These are phyloP conservation scores for Turritopsis rubra DNA, from an alignment of 30 jellyfish, hydroid and myxozoan genomes.

Conservation along the genomic window DNA sequence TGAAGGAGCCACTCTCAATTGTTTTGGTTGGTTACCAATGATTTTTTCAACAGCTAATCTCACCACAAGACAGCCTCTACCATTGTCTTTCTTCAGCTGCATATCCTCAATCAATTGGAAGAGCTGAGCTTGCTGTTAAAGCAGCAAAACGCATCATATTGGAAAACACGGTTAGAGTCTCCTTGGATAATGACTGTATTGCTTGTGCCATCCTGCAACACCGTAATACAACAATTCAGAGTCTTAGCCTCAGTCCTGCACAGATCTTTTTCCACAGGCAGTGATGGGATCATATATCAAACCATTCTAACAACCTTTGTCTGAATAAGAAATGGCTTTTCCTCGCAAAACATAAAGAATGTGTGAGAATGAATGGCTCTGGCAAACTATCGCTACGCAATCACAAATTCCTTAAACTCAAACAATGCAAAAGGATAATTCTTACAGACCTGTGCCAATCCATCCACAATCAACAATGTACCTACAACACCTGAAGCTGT, in stretches of 20 bases:
- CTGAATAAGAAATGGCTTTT: slow-evolving; percentile 10
- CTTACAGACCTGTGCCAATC: too few species aligned
- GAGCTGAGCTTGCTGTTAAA: neutral
- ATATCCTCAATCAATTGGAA: neutral
- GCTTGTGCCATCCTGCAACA: slow-evolving; percentile 18
- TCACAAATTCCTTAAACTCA: too few species aligned
- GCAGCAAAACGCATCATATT: slow-evolving; percentile 17
- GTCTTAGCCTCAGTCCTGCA: slow-evolving; percentile 7
- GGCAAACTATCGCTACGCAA: too few species aligned
- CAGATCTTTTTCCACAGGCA: slow-evolving; percentile 23
- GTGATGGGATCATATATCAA: neutral
- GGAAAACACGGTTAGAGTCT: neutral
- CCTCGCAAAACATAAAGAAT: too few species aligned
- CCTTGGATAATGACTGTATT: neutral
- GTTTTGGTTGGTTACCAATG: neutral
- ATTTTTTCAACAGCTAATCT: neutral
- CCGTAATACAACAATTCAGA: neutral
- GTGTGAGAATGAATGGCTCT: too few species aligned
- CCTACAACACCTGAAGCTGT: too few species aligned
- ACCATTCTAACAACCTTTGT: neutral
- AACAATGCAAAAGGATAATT: too few species aligned
- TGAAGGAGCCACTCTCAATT: neutral
- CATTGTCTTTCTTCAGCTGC: neutral
- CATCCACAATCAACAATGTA: too few species aligned
- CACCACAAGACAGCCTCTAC: neutral